Base-by-base conservation (phyloP, 2,113 vertebrate species). In the Chionis minor region DNA sequence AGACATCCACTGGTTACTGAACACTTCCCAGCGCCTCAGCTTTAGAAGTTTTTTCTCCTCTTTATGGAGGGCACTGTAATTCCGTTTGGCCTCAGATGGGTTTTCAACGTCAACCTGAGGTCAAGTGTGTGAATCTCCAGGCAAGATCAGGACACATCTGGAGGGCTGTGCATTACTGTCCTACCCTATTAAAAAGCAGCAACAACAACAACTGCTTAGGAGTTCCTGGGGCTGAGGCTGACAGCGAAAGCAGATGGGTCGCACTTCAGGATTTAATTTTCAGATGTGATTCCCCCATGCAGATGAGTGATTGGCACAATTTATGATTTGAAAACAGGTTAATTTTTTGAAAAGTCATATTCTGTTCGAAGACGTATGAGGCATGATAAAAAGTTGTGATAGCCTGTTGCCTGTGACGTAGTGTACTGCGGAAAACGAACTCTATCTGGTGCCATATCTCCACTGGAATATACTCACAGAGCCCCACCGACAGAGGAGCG, bases 231-330 rank as follows among this genome's bases (percentile, higher is more conserved):
- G 88, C 80, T 95, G 67, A 96, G 86, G 55, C 67, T 92, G 96
- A 94, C 94, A 88, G 94, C 0, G 1, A 92, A 96, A 97, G 92
- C 95, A 96, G 88, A 96, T 94, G 96, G 94, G 95, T 92, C 88
- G 47, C 86, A 90, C 90, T 94, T 93, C 90, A 90, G 59, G 88
- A 94, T 96, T 88, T 93, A 96, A 96, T 94, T 97, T 94, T 96
- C 92, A 93, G 58, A 96, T 86, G 71, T 83, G 88, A 94, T 96
- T 94, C 67, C 92, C 86, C 82, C 79, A 90, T 92, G 85, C 75
- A 95, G 82, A 93, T 33, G 81, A 93, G 85, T 13, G 23, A 65
- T 85, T 96, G 93, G 85, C 90, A 80, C 49, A 71, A 80, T 86
- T 93, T 80, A 63, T 86, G 59, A 63, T 94, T 70, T 94, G 93